phyloP scores from a whole-genome alignment of 2,113 vertebrate genomes.

The Corapipo altera region DNA sequence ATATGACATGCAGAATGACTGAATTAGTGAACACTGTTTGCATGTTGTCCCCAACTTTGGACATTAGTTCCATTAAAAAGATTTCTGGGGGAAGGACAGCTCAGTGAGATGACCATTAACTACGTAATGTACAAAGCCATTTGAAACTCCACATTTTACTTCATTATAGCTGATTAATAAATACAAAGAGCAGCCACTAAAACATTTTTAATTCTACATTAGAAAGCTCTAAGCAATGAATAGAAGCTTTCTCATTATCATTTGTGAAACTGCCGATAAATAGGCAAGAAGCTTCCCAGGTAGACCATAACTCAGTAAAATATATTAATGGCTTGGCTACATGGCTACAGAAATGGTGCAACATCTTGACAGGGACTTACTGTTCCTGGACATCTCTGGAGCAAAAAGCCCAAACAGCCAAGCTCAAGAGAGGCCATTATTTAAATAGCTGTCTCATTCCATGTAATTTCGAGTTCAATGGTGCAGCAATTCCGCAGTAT shows the following conservation, averaged over 20 bases:
- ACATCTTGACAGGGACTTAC: not conserved
- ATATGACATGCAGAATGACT: not conserved
- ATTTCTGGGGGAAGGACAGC: not conserved
- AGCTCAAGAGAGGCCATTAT: conserved; percentile 51
- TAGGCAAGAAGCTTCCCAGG: not conserved
- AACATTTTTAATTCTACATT: not conserved
- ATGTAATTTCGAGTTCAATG: conserved; percentile 60
- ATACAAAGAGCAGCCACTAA: not conserved
- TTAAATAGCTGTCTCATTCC: conserved; percentile 65
- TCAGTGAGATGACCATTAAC: not conserved
- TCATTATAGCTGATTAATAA: not conserved
- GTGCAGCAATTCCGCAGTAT: conserved; percentile 58
- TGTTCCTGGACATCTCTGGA: conserved; percentile 5
- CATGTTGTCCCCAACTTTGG: not conserved
- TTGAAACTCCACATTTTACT: not conserved
- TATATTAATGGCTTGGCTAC: not conserved
- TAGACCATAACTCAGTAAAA: not conserved
- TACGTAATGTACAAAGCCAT: not conserved
- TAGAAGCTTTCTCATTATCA: not conserved
- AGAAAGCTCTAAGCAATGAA: not conserved
- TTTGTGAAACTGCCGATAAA: conserved; percentile 20
- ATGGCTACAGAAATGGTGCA: not conserved
- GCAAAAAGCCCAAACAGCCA: conserved; percentile 24
- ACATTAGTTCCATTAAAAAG: not conserved
- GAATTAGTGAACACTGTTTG: not conserved